A percentile compares a stretch with the other conserved stretches of the same genome.
phyloP scores from a whole-genome alignment of 2,113 vertebrate genomes.

The Alectura lathami region DNA sequence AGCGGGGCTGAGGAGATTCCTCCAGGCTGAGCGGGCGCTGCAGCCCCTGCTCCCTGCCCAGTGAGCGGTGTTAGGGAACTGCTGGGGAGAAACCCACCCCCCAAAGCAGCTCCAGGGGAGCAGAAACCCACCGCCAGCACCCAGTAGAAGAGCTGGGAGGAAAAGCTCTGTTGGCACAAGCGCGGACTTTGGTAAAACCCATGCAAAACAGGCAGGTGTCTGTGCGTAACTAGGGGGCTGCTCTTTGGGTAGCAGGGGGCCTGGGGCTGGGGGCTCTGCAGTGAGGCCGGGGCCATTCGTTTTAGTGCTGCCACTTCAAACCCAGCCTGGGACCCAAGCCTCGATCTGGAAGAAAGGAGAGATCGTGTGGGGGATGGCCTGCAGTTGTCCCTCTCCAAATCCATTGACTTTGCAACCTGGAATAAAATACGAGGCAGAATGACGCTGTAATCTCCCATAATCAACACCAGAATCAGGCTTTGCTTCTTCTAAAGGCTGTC shows the following conservation, averaged over 20 bases:
- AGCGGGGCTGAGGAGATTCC: slow-evolving; percentile 40
- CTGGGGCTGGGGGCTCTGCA: background rate
- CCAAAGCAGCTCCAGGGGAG: background rate
- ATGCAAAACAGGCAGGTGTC: background rate
- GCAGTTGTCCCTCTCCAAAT: background rate
- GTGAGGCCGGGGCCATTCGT: too few relatives aligned
- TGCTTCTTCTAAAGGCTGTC: background rate
- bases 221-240: background rate
- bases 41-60: background rate
- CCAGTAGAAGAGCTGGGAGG: accelerated
- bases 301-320: background rate
- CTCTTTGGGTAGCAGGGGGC: too few relatives aligned
- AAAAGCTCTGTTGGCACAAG: accelerated
- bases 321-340: background rate
- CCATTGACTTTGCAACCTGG: background rate
- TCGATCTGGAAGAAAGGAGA: background rate
- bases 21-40: background rate
- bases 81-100: background rate
- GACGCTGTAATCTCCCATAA: accelerated
- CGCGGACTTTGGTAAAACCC: background rate
- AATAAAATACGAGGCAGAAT: background rate
- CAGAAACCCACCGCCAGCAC: background rate
- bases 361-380: background rate
- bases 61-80: background rate
- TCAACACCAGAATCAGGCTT: background rate